Percentiles rank a stretch among this genome's conserved stretches.
Evolutionary conservation across 1,140 invertebrate genomes (phyloP).

Genomic region (Drosophila fuyamai): DNA sequence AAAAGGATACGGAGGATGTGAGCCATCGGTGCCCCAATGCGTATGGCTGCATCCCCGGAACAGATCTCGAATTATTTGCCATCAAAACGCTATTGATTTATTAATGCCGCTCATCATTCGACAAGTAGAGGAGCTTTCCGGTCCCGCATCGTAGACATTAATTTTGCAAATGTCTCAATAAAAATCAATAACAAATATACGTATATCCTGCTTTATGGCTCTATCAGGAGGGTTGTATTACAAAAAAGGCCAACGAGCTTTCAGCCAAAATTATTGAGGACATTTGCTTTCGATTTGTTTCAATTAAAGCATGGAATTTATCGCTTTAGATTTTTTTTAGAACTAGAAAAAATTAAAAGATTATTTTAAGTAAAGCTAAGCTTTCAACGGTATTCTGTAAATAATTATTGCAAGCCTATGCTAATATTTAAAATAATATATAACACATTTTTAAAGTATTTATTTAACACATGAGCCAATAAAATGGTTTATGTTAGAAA

Average conservation of each 20-base stretch:
- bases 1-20: constrained; percentile 27
- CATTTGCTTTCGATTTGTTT: constrained; percentile 1
- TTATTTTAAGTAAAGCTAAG: too few species aligned
- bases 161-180: constrained; percentile 75
- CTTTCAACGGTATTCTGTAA: too few species aligned
- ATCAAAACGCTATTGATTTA: constrained; percentile 77
- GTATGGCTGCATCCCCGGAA: constrained; percentile 42
- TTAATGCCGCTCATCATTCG: constrained; percentile 65
- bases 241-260: constrained; percentile 3
- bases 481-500: too few species aligned
- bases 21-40: constrained; percentile 12
- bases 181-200: constrained; percentile 73
- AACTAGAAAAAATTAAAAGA: too few species aligned
- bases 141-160: constrained; percentile 53
- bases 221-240: constrained; percentile 11
- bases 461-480: too few species aligned
- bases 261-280: constrained; percentile 11
- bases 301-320: constrained; percentile 11
- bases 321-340: constrained; percentile 1
- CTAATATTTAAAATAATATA: too few species aligned
- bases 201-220: constrained; percentile 51
- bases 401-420: too few species aligned
- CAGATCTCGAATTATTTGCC: constrained; percentile 65
- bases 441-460: too few species aligned
- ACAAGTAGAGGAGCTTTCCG: constrained; percentile 31